Conservation (phyloP, 2,888 invertebrate genomes). For the Harpalus rubripes region DNA sequence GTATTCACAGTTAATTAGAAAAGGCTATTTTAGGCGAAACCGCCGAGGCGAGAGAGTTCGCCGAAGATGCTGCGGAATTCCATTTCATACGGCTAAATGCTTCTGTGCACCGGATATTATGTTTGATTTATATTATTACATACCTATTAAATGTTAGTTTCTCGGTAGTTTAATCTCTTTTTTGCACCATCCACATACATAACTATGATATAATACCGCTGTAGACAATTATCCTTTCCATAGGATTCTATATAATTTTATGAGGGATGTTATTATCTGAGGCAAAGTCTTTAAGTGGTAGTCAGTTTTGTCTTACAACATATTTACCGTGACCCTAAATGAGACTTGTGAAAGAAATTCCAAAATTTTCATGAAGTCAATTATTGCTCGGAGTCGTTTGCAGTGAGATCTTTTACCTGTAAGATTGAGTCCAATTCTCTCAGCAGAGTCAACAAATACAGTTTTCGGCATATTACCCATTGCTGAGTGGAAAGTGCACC, state of each 20-base stretch:
- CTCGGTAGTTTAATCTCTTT: not conserved
- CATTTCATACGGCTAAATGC: constrained; percentile 10
- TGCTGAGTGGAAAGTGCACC: too few relatives aligned
- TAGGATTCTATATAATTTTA: too few relatives aligned
- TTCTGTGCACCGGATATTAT: not conserved
- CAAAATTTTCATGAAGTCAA: not conserved
- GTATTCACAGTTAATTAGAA: constrained; percentile 57
- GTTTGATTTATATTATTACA: not conserved
- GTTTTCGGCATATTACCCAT: too few relatives aligned
- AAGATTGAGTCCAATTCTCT: too few relatives aligned
- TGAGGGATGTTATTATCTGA: too few relatives aligned
- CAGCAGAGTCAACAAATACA: too few relatives aligned
- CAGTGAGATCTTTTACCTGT: too few relatives aligned
- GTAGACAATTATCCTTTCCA: too few relatives aligned
- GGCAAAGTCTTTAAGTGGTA: too few relatives aligned
- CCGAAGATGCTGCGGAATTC: constrained; percentile 15
- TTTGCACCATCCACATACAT: not conserved
- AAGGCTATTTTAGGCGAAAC: constrained; percentile 23
- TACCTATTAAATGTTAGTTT: not conserved
- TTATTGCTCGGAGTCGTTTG: not conserved
- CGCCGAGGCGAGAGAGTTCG: not conserved
- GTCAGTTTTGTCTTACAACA: too few relatives aligned
- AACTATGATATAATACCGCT: not conserved
- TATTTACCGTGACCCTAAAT: too few relatives aligned
- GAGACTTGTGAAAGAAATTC: not conserved